Conservation (phyloP, 2,888 invertebrate species). For the Cryptops parisi region DNA sequence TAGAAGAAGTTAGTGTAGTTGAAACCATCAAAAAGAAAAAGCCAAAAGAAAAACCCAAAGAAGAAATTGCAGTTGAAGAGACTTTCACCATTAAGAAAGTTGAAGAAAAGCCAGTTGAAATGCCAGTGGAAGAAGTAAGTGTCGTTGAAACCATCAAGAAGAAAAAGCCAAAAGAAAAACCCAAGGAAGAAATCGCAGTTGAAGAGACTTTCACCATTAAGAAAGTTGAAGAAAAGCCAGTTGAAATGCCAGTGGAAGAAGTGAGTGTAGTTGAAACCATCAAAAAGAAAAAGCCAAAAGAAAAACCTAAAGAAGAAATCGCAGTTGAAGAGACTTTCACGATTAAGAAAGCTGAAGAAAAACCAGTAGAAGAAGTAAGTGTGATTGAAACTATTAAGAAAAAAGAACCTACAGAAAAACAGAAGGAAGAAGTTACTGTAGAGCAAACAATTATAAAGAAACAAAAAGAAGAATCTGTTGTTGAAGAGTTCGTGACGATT, state of each 20-base stretch:
- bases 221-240: constrained; percentile 1
- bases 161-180: constrained; percentile 1
- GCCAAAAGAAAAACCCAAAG: neutral
- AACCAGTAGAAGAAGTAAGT: constrained; percentile 11
- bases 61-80: constrained; percentile 8
- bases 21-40: constrained; percentile 9
- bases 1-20: neutral
- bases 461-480: neutral
- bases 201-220: neutral
- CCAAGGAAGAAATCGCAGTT: constrained; percentile 1
- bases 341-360: constrained; percentile 9
- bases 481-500: neutral
- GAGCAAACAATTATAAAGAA: neutral
- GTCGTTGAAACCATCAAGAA: constrained; percentile 6
- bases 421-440: neutral
- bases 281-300: constrained; percentile 1
- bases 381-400: constrained; percentile 19
- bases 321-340: constrained; percentile 2
- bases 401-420: constrained; percentile 16
- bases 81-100: neutral
- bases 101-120: constrained; percentile 12
- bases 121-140: constrained; percentile 7
- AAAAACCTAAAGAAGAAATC: constrained; percentile 8
- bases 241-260: constrained; percentile 1
- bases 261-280: constrained; percentile 9